Base-by-base conservation (phyloP, 2,888 invertebrate species). In the Clitarchus hookeri region DNA sequence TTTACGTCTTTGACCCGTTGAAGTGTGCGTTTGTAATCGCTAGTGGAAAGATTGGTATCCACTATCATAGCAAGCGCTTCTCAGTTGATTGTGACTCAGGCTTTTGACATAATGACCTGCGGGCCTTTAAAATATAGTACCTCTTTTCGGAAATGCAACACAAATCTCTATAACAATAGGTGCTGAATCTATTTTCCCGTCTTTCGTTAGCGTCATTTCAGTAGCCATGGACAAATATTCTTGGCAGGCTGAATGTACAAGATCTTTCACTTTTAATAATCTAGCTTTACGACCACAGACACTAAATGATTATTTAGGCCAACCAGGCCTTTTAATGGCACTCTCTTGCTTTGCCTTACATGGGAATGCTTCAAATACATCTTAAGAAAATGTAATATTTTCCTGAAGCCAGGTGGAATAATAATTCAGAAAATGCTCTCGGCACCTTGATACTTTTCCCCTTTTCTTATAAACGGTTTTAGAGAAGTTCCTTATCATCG, bases 21-120 rank as follows among this genome's bases (percentile, higher is more conserved):
- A 11, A 0, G 9, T 78, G 19, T 78, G 78, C n/a, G 78, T n/a
- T 8, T 78, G 78, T 78, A 78, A n/a, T 78, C 25, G 78, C 78
- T n/a, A 16, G 78, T 78, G 11, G 78, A 78, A 78, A 78, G 78
- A 23, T 78, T 78, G 78, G 78, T 25, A 23, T 78, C 78, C 16
- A 78, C 78, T 78, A 23, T 78, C 26, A 78, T 25, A 78, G 78
- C 78, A 78, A 78, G 78, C 16, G 78, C 78, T 78, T 78, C n/a
- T 25, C 78, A 25, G 26, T 25, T 11, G 78, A 78, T 78, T 6
- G 26, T 78, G 26, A 78, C 9, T 25, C 78, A 9, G 78, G 78
- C 19, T 78, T 78, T 78, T 78, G 78, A 78, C 26, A 16, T 11
- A 78, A 8, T 25, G 26, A 78, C 78, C 6, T 78, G 78, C 78